Conservation (phyloP, 2,888 invertebrate species). For the Cosmia trapezina region DNA sequence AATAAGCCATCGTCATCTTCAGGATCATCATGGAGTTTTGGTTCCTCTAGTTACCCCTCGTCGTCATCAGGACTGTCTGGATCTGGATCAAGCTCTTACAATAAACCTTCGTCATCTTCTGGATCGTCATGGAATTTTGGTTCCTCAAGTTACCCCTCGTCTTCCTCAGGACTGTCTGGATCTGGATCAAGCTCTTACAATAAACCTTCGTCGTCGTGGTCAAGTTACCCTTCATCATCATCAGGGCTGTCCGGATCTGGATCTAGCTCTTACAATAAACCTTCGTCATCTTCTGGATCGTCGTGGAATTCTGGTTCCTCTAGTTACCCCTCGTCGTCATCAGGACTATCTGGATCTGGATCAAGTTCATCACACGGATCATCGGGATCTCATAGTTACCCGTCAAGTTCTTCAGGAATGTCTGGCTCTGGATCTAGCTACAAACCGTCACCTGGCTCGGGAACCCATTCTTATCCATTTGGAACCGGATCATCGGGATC, state of each 20-base stretch:
- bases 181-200: not conserved
- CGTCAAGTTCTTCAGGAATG: constrained; percentile 31
- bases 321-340: constrained; percentile 24
- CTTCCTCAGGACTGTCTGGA: constrained; percentile 26
- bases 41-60: constrained; percentile 21
- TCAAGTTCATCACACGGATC: constrained; percentile 14
- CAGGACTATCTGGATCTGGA: constrained; percentile 22
- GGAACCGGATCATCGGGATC: constrained; percentile 42
- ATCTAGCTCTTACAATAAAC: constrained; percentile 21
- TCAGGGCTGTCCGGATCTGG: constrained; percentile 35
- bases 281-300: constrained; percentile 28
- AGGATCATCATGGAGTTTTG: constrained; percentile 7
- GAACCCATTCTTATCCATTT: constrained; percentile 35
- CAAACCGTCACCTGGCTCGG: constrained; percentile 20
- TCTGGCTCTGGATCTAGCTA: constrained; percentile 28
- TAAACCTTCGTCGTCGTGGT: not conserved
- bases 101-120: constrained; percentile 18
- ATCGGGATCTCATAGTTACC: constrained; percentile 13
- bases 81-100: constrained; percentile 24
- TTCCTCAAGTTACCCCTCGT: constrained; percentile 20
- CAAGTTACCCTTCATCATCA: constrained; percentile 33
- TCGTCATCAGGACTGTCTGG: constrained; percentile 30
- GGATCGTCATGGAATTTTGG: constrained; percentile 19
- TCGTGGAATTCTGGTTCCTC: constrained; percentile 9
- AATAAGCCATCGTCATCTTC: constrained; percentile 33